Evolutionary conservation across 2,888 invertebrate genomes (phyloP), one percentile per base, ranked within the genome.

Genomic region (Athalia rosae): DNA sequence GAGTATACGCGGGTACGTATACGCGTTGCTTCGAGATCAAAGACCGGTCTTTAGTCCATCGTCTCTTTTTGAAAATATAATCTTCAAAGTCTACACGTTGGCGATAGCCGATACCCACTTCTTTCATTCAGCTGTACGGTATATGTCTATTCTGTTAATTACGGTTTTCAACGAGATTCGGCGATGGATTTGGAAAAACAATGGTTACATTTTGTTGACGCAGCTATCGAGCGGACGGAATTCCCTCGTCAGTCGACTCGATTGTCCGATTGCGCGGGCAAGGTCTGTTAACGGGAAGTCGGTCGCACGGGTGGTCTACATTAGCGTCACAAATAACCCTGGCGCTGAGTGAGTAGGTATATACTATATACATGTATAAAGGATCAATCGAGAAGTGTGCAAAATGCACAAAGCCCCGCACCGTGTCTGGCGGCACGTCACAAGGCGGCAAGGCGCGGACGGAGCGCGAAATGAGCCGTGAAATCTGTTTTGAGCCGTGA

Each of bases 381-480:
- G 15, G 74, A 74, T 74, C 61, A 74, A 74, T 74, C 48, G 74
- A 58, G 61, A 41, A 61, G 74, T 61, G 74, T 58, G 74, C 61
- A 61, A 74, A 74, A 74, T 74, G 74, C 74, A 74, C 74, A 61
- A 74, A 74, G 74, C 74, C 61, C 9, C 61, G 61, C 28, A 48
- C 59, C 48, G 61, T 15, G 47, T 61, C 47, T 61, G 73, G 61
- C 73, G 73, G 74, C 62, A 74, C 61, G 61, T 74, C 61, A 58
- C 45, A 61, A 74, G 74, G 74, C 73, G 61, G 53, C 61, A 13
- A 59, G 73, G 73, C 77, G 77, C 48, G 69, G 64, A 64, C 58
- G 77, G 61, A 67, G 69, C 58, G 61, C 77, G 67, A 67, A 67
- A 69, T 64, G 77, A 77, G 77, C 77, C 74, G 74, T 74, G 74